A percentile compares a stretch with the other conserved stretches of the same genome.
Conservation (phyloP, 2,113 vertebrate species). For the Micromys minutus region DNA sequence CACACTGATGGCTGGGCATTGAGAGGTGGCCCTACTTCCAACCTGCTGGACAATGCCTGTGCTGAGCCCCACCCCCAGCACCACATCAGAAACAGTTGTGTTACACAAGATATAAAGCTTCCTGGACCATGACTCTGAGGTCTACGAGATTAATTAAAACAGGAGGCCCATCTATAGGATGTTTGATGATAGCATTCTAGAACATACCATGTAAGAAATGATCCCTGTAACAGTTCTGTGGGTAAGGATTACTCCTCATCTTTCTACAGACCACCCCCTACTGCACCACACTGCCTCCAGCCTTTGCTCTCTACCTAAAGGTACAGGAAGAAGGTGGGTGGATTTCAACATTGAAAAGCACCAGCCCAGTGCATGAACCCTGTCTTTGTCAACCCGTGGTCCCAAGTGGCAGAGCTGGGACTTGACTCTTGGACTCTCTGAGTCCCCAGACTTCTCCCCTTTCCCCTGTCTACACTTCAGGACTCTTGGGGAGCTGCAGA, state of each 20-base stretch:
- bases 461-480: neutral
- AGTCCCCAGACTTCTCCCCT: neutral
- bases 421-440: neutral
- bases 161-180: neutral
- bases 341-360: neutral
- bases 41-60: neutral
- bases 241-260: neutral
- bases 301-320: neutral
- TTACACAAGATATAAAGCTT: neutral
- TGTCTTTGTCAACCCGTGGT: neutral
- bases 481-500: neutral
- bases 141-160: slow-evolving; percentile 3
- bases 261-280: neutral
- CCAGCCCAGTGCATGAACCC: no score
- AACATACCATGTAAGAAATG: neutral
- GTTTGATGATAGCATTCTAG: slow-evolving; percentile 25
- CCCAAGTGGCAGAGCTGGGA: neutral
- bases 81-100: neutral
- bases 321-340: neutral
- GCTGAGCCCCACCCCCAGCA: neutral
- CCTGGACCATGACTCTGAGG: neutral
- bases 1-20: neutral
- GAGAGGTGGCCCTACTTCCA: neutral
- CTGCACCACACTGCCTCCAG: neutral
- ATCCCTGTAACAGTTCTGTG: neutral